These are phyloP conservation scores for Andrena bicolor DNA, from an alignment of 2,888 invertebrate genomes.

Conservation along the genomic window DNA sequence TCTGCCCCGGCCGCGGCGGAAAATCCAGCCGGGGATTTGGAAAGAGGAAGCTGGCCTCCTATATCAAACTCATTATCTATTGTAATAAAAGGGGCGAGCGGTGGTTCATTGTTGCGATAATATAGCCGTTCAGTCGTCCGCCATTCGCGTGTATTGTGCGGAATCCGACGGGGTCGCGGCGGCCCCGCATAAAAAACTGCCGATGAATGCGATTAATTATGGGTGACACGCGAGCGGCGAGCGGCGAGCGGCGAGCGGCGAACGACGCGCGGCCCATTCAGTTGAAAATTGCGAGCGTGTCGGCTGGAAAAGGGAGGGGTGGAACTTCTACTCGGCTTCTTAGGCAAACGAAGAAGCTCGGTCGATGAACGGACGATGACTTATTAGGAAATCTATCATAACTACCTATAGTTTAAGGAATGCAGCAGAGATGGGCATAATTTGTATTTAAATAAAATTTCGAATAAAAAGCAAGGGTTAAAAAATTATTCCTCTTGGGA, in stretches of 20 bases:
- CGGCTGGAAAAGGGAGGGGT: not conserved
- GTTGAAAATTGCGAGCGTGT: conserved; percentile 53
- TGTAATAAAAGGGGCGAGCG: conserved; percentile 60
- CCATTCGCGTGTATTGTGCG: conserved; percentile 59
- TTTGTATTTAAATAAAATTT: too few relatives aligned
- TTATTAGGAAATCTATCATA: too few relatives aligned
- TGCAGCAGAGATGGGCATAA: too few relatives aligned
- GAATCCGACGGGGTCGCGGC: conserved; percentile 56
- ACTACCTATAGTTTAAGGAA: too few relatives aligned
- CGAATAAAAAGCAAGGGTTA: too few relatives aligned
- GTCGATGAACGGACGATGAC: not conserved
- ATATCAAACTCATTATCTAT: conserved; percentile 67
- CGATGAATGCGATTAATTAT: conserved; percentile 61
- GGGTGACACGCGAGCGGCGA: conserved; percentile 35
- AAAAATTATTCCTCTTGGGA: too few relatives aligned
- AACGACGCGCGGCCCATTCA: conserved; percentile 35
- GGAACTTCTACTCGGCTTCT: conserved; percentile 11
- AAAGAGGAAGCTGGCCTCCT: conserved; percentile 51
- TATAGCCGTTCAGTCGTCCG: conserved; percentile 50
- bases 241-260: conserved; percentile 33
- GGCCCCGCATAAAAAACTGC: conserved; percentile 35
- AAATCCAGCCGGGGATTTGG: conserved; percentile 59
- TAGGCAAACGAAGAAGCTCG: not conserved
- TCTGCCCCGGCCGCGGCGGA: conserved; percentile 36
- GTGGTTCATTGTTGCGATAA: conserved; percentile 61